Evolutionary conservation across 2,113 vertebrate species (phyloP).

Genomic region (Ovis canadensis): DNA sequence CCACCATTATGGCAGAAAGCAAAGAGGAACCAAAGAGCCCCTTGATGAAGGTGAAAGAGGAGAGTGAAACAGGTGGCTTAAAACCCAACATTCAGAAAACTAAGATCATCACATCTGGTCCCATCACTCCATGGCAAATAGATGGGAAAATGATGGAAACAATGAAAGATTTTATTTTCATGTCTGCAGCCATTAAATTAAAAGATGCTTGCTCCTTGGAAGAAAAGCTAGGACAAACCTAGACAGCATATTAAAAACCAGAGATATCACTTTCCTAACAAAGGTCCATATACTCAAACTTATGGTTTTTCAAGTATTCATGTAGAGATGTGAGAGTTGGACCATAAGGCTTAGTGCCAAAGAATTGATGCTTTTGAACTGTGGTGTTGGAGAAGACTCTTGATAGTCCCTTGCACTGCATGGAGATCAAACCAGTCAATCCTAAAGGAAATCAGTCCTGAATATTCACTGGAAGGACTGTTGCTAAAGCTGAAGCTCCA

Average conservation of each 20-base stretch:
- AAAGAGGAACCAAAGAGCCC: not conserved
- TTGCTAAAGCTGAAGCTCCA: not conserved
- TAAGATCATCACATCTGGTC: not conserved
- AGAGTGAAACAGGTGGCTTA: not conserved
- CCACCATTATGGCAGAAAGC: not conserved
- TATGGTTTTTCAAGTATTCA: not conserved
- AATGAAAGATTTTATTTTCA: not conserved
- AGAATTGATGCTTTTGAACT: not conserved
- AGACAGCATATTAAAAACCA: not conserved
- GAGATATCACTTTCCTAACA: not conserved
- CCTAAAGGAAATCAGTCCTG: not conserved
- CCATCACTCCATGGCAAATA: not conserved
- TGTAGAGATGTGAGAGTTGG: not conserved
- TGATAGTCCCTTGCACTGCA: not conserved
- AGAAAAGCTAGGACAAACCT: not conserved
- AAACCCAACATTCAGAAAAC: not conserved
- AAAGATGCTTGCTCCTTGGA: not conserved
- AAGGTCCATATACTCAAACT: not conserved
- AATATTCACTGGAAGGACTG: not conserved
- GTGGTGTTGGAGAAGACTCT: not conserved
- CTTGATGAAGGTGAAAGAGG: not conserved
- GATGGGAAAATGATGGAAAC: not conserved
- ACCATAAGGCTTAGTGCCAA: not conserved
- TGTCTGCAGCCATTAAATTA: not conserved
- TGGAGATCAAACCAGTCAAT: not conserved